Conservation (phyloP, 2,888 invertebrate species). For the Drosophila peninsularis region DNA sequence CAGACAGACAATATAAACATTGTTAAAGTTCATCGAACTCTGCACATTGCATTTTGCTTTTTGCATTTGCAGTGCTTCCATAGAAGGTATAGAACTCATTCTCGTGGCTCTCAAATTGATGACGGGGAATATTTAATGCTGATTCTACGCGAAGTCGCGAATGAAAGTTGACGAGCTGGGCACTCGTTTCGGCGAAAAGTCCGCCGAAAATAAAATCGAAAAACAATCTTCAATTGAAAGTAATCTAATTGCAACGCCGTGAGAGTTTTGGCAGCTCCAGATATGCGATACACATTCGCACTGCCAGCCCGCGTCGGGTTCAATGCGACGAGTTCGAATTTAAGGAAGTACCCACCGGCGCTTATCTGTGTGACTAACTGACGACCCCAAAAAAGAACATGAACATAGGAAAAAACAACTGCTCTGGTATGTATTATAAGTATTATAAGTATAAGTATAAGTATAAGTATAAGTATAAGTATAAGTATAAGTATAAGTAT, state of each 20-base stretch:
- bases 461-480: constrained; percentile 10
- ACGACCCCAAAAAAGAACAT: neutral
- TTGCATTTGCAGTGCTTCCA: constrained; percentile 48
- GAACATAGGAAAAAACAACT: neutral
- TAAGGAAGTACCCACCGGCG: constrained; percentile 63
- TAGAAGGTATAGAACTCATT: constrained; percentile 50
- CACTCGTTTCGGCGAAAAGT: constrained; percentile 59
- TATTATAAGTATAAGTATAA: constrained; percentile 5
- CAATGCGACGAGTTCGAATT: constrained; percentile 66
- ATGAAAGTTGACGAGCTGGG: constrained; percentile 62
- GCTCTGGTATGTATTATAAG: neutral
- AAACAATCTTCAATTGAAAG: constrained; percentile 58
- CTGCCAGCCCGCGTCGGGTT: constrained; percentile 47
- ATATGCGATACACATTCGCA: constrained; percentile 45
- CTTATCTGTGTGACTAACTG: constrained; percentile 59
- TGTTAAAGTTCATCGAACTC: constrained; percentile 56
- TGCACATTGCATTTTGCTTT: constrained; percentile 36
- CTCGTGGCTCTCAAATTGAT: constrained; percentile 51
- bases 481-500: constrained; percentile 9
- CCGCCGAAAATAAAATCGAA: constrained; percentile 46
- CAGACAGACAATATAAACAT: constrained; percentile 4
- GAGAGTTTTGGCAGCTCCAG: constrained; percentile 57
- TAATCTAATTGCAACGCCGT: constrained; percentile 62
- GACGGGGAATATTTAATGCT: constrained; percentile 59
- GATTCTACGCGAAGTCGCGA: constrained; percentile 59